Evolutionary conservation across 1,140 invertebrate species (phyloP).

Genomic region (Steinernema feltiae): DNA sequence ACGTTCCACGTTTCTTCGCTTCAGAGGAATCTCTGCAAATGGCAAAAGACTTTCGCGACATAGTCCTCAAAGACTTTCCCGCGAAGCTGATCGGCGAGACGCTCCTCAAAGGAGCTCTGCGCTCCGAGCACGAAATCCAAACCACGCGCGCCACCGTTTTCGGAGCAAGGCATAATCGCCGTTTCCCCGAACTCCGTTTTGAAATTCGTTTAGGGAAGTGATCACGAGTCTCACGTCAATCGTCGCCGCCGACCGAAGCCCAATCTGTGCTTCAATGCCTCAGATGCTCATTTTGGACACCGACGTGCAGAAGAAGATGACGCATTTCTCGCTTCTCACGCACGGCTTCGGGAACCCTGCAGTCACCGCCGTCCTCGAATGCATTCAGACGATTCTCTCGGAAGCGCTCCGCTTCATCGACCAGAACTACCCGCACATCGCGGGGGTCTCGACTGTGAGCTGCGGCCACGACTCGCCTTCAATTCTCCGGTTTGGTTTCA

Average conservation of each 20-base stretch:
- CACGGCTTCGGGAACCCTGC: conserved; percentile 95
- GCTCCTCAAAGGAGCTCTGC: not conserved
- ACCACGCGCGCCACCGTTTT: not conserved
- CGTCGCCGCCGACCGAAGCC: conserved; percentile 61
- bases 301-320: conserved; percentile 79
- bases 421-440: conserved; percentile 9
- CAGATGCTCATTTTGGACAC: conserved; percentile 79
- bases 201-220: not conserved
- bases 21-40: conserved; percentile 97
- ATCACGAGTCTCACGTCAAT: not conserved
- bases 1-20: too few species aligned
- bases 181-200: too few species aligned
- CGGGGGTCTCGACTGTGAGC: not conserved
- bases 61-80: not conserved
- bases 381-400: not conserved
- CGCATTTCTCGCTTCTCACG: conserved; percentile 93
- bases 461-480: not conserved
- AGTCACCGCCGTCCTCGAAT: conserved; percentile 70
- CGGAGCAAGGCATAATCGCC: not conserved
- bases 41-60: conserved; percentile 75
- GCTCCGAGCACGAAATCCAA: conserved; percentile 8
- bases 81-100: conserved; percentile 3
- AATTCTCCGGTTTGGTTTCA: not conserved
- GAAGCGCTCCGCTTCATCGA: conserved; percentile 14
- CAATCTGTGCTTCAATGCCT: conserved; percentile 87